Conservation (phyloP, 2,113 vertebrate species). For the Anser brachyrhynchus region DNA sequence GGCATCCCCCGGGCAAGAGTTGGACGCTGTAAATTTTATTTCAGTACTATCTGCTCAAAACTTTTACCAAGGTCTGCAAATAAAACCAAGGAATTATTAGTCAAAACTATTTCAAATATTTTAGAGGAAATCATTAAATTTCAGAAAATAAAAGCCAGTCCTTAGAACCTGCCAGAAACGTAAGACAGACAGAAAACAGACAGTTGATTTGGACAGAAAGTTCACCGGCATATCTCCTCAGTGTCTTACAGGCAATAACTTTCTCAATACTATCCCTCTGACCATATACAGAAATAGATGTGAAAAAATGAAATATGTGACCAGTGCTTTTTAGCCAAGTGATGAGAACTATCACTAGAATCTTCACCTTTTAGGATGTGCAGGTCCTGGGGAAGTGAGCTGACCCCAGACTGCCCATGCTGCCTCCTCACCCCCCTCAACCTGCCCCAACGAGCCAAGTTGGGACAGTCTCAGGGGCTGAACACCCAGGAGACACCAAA, state of each 20-base stretch:
- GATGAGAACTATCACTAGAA: background rate
- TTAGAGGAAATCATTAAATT: background rate
- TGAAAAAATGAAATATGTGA: background rate
- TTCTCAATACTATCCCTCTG: background rate
- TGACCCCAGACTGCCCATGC: no score
- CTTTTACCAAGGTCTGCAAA: background rate
- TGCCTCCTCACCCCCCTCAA: no score
- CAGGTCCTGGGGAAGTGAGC: no score
- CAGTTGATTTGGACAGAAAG: background rate
- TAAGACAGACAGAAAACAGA: background rate
- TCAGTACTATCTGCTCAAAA: background rate
- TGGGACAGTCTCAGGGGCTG: no score
- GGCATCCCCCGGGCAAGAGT: background rate
- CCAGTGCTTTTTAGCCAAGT: background rate
- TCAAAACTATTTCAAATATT: background rate
- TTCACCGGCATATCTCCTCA: background rate
- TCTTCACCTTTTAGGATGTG: background rate
- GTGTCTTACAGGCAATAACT: background rate
- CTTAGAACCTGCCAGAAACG: background rate
- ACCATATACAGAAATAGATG: constrained; percentile 38
- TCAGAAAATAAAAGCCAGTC: background rate
- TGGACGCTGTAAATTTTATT: background rate
- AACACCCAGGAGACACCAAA: no score
- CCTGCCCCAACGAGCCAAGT: no score
- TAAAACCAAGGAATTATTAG: background rate